phyloP scores from a whole-genome alignment of 92 coral and sea anemone species.

The Epizoanthus stellaris region DNA sequence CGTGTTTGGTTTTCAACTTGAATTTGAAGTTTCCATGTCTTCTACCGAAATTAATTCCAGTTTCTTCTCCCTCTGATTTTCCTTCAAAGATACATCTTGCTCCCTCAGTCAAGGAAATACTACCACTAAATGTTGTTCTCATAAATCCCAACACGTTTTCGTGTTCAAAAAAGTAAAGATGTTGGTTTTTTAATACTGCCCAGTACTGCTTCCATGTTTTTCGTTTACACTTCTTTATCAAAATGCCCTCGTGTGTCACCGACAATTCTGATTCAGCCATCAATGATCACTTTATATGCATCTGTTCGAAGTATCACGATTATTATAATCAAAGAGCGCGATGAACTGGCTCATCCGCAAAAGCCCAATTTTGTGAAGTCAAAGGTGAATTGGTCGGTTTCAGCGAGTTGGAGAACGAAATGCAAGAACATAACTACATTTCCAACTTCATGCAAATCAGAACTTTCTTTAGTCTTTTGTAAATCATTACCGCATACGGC shows the following conservation, averaged over 20 bases:
- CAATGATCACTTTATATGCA: no score
- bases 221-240: slow-evolving; percentile 73
- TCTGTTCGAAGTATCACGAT: neutral
- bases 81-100: slow-evolving; percentile 57
- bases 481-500: neutral
- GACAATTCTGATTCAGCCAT: slow-evolving; percentile 11
- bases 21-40: slow-evolving; percentile 63
- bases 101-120: slow-evolving; percentile 62
- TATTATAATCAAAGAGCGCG: neutral
- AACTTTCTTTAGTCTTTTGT: no score
- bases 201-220: slow-evolving; percentile 83
- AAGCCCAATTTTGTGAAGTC: no score
- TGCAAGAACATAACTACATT: no score
- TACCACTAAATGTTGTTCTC: slow-evolving; percentile 58
- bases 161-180: slow-evolving; percentile 60
- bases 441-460: no score
- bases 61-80: slow-evolving; percentile 12
- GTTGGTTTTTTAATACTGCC: slow-evolving; percentile 62
- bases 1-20: slow-evolving; percentile 69
- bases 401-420: no score
- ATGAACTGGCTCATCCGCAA: no score
- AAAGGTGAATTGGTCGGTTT: no score
- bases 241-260: slow-evolving; percentile 46
- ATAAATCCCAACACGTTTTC: slow-evolving; percentile 33
- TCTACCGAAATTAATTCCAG: neutral